A percentile compares a stretch with the other conserved stretches of the same genome.
Conservation (phyloP, 2,888 invertebrate species). For the Calameuta pallipes region DNA sequence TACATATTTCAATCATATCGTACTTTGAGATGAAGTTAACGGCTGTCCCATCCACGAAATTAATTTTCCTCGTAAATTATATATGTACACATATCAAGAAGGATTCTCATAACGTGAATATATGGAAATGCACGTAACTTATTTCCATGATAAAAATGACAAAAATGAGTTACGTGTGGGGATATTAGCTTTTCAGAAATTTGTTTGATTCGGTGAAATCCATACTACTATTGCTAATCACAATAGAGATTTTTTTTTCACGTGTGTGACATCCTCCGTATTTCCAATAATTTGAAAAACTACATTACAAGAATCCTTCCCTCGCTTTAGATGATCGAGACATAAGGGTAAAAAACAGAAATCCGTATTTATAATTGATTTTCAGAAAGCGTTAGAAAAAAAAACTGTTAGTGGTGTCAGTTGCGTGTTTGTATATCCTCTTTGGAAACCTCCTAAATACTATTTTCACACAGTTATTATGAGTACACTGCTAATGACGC, state of each 20-base stretch:
- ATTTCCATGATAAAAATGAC: not conserved
- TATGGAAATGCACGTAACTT: not conserved
- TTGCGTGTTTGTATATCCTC: not conserved
- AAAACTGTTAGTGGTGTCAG: not conserved
- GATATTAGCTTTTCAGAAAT: not conserved
- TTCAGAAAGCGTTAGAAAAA: not conserved
- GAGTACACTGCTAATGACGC: constrained; percentile 1
- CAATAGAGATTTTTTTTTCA: not conserved
- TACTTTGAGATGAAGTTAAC: not conserved
- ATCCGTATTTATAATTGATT: not conserved
- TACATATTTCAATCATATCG: not conserved
- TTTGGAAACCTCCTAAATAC: not conserved
- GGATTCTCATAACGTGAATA: constrained; percentile 1
- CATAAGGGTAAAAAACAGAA: not conserved
- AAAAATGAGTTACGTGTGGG: not conserved
- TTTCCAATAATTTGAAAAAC: not conserved
- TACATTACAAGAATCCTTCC: not conserved
- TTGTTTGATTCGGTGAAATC: not conserved
- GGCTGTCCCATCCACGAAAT: not conserved
- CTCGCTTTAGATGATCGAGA: not conserved
- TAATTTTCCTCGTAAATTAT: not conserved
- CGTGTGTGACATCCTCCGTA: not conserved
- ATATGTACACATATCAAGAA: not conserved
- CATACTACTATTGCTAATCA: not conserved
- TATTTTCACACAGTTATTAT: not conserved